These are phyloP conservation scores for Monoplex corrugatus DNA, from an alignment of 2,888 invertebrate species.

Conservation along the genomic window DNA sequence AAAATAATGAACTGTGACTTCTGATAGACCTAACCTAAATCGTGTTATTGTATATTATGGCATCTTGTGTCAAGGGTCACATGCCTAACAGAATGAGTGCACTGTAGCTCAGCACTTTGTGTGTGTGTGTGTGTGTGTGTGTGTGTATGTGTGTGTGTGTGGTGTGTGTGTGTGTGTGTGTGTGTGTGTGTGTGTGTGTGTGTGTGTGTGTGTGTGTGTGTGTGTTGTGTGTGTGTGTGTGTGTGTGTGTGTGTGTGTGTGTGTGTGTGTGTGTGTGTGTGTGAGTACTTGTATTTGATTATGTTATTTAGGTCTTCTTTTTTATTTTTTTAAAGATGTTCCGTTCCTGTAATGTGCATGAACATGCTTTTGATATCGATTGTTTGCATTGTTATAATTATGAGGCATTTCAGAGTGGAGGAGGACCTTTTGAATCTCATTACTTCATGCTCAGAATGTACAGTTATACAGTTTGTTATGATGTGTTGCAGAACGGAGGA, in stretches of 20 bases:
- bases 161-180: background rate
- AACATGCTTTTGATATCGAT: background rate
- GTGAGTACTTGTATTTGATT: background rate
- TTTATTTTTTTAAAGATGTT: background rate
- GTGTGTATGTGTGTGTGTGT: background rate
- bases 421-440: too few relatives aligned
- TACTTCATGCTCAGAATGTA: too few relatives aligned
- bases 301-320: background rate
- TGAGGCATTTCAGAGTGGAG: too few relatives aligned
- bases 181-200: background rate
- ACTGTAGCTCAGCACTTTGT: too few relatives aligned
- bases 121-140: too few relatives aligned
- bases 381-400: background rate
- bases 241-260: background rate
- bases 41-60: too few relatives aligned
- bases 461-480: too few relatives aligned
- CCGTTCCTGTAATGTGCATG: background rate
- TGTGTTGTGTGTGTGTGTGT: background rate
- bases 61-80: too few relatives aligned
- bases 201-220: background rate
- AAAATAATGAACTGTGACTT: too few relatives aligned
- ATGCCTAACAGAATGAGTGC: too few relatives aligned
- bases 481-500: slow-evolving; percentile 1
- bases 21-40: too few relatives aligned
- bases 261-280: background rate